Evolutionary conservation across 2,797 vertebrate species (phyloP).

Genomic region (Loris lydekkerianus): DNA sequence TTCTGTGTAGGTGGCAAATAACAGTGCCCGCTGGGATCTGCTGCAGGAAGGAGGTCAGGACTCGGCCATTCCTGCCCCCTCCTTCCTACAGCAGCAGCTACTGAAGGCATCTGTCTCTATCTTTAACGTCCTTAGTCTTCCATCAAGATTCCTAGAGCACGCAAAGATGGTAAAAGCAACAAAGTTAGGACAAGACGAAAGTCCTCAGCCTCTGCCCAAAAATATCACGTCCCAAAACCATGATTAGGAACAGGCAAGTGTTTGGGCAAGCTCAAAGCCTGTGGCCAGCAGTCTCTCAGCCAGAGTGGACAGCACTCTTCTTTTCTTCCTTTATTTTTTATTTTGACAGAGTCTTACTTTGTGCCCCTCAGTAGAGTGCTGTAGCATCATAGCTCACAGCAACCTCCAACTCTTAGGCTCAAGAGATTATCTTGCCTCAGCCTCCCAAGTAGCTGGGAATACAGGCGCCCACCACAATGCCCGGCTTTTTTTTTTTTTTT

Average conservation of each 20-base stretch:
- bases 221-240: background rate
- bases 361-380: too few relatives aligned
- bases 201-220: background rate
- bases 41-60: slow-evolving; percentile 52
- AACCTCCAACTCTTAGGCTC: too few relatives aligned
- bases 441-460: too few relatives aligned
- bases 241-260: background rate
- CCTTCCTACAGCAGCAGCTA: background rate
- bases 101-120: slow-evolving; percentile 39
- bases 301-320: background rate
- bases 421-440: too few relatives aligned
- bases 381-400: too few relatives aligned
- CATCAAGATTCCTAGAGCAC: slow-evolving; percentile 12
- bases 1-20: slow-evolving; percentile 55
- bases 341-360: too few relatives aligned
- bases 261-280: background rate
- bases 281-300: background rate
- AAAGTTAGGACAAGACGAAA: background rate
- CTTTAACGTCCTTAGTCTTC: slow-evolving; percentile 28
- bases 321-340: too few relatives aligned
- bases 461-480: too few relatives aligned
- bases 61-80: slow-evolving; percentile 20
- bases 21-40: background rate
- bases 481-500: too few relatives aligned
- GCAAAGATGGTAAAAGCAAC: background rate